Evolutionary conservation across 2,113 vertebrate genomes (phyloP), one percentile per base, ranked within the genome.

Genomic region (Pterocles burchelli): DNA sequence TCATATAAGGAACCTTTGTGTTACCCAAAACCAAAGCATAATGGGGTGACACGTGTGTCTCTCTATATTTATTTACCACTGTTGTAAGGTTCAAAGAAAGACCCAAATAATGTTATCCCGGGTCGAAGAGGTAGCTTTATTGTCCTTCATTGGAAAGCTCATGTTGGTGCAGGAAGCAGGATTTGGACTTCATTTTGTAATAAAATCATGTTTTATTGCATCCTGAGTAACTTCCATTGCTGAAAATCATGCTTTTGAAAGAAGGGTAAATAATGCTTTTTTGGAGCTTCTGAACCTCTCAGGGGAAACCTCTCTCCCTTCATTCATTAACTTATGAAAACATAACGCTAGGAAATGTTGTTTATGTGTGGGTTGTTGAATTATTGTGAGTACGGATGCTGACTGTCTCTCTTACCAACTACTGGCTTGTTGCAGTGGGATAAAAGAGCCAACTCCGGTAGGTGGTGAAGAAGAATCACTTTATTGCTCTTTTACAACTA

Each of bases 141-240:
- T 95, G 76, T 87, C 68, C 57, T 81, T 29, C 24, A 9, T 7
- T 88, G 57, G 73, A 95, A 96, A 94, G 84, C 68, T 92, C 65
- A 49, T 5, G 22, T 54, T 63, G 45, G 63, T 62, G 31, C 85
- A 94, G 94, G 89, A 93, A 95, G 62, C 9, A 75, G 84, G 81
- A 82, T 68, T 94, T 96, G 89, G 77, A 80, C 61, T 66, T 90
- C 0, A 1, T 81, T 89, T 83, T 86, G 81, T 92, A 91, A 95
- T 66, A 87, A 95, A 95, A 96, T 95, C 80, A 96, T 18, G 31
- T 87, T 95, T 96, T 96, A 95, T 65, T 92, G 84, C 89, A 38
- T 95, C 89, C 91, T 92, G 89, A 95, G 80, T 89, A 89, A 95
- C 92, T 94, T 95, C 89, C 45, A 16, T 87, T 95, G 84, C 91